Conservation (phyloP, 35 echinoderm and acorn worm genomes). For the Ophioderma brevispina region DNA sequence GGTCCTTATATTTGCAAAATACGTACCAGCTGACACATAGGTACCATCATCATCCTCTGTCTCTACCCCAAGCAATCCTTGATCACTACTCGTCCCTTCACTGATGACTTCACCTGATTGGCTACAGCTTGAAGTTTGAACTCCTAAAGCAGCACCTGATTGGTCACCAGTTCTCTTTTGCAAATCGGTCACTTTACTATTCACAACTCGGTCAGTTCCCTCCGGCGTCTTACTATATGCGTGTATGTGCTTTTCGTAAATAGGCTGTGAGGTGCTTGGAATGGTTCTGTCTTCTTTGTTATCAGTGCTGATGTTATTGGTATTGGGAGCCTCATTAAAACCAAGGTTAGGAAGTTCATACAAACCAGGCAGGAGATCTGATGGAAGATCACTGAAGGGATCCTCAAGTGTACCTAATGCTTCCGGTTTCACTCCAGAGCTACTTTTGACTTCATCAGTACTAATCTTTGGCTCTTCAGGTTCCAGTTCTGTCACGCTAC, state of each 20-base stretch:
- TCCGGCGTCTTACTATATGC: background rate
- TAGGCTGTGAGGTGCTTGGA: background rate
- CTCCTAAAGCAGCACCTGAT: no score
- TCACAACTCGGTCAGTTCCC: no score
- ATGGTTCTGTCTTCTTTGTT: background rate
- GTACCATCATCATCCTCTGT: background rate
- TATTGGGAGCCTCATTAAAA: background rate
- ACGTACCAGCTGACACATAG: conserved; percentile 1
- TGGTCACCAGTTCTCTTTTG: no score
- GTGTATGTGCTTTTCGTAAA: background rate
- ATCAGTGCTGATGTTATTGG: background rate
- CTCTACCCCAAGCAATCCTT: no score
- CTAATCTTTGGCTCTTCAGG: background rate
- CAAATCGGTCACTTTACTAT: no score
- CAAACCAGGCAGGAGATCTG: conserved; percentile 4
- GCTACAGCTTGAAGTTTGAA: no score
- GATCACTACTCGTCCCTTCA: no score
- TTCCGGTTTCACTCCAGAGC: background rate
- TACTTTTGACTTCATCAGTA: no score
- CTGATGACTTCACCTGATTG: no score
- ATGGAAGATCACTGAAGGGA: background rate
- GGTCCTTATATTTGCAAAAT: no score
- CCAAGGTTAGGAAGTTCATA: background rate
- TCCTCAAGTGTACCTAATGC: background rate
- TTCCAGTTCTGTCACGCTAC: background rate